Evolutionary conservation across 2,113 vertebrate species (phyloP).

Genomic region (Acanthisitta chloris): DNA sequence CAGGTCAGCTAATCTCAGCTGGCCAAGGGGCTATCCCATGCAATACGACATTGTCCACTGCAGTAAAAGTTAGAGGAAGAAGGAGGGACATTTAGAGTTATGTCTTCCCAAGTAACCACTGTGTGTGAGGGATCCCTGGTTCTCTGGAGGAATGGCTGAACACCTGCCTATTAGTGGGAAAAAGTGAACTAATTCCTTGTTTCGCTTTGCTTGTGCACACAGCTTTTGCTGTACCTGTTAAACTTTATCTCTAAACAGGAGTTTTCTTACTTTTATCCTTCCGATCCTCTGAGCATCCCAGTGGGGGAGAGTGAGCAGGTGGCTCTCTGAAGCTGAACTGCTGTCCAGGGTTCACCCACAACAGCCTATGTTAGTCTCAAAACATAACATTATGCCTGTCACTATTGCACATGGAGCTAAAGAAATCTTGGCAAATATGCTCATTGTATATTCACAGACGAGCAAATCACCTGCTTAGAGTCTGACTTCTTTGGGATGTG

Average conservation of each 20-base stretch:
- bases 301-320: fast-evolving
- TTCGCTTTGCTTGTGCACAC: neutral
- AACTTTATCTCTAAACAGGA: neutral
- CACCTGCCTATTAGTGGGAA: neutral
- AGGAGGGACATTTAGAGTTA: neutral
- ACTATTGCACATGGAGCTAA: neutral
- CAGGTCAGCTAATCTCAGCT: neutral
- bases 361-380: neutral
- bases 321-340: neutral
- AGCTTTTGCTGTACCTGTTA: neutral
- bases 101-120: fast-evolving
- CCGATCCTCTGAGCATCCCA: neutral
- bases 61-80: neutral
- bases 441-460: neutral
- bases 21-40: neutral
- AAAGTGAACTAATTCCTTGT: neutral
- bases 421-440: neutral
- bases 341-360: neutral
- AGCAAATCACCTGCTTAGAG: neutral
- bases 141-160: neutral
- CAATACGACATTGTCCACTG: neutral
- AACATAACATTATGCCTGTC: neutral
- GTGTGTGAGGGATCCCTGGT: neutral
- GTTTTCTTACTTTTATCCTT: neutral
- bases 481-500: neutral